A percentile compares a stretch with the other conserved stretches of the same genome.
Evolutionary conservation across 30 jellyfish, hydroid and myxozoan species (phyloP).

Genomic region (Morbakka virulenta): DNA sequence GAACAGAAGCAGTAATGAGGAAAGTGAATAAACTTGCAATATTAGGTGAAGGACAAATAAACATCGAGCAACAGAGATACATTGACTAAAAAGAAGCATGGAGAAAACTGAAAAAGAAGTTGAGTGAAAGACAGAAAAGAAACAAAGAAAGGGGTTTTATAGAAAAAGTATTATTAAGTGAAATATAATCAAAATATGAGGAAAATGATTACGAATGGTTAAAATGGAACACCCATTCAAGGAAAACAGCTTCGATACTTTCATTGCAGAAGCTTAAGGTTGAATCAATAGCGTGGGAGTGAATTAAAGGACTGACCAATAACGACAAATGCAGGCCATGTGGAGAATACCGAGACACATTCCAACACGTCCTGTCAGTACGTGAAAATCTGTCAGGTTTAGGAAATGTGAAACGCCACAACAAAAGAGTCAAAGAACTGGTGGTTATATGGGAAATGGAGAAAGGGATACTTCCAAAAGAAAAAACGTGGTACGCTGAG

Average conservation of each 20-base stretch:
- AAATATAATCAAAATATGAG: neutral
- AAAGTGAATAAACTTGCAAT: neutral
- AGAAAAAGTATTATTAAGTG: neutral
- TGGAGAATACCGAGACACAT: neutral
- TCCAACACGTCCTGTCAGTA: neutral
- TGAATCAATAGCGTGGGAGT: neutral
- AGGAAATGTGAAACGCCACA: neutral
- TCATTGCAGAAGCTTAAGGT: neutral
- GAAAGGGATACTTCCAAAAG: neutral
- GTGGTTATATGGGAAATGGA: neutral
- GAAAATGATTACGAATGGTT: neutral
- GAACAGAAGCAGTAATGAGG: neutral
- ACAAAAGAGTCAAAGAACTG: neutral
- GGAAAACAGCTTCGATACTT: neutral
- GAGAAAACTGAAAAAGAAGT: neutral
- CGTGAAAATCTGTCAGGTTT: neutral
- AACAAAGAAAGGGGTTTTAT: neutral
- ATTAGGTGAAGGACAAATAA: neutral
- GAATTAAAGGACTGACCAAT: neutral
- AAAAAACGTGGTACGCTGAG: neutral
- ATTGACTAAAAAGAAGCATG: neutral
- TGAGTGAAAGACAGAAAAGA: neutral
- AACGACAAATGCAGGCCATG: neutral
- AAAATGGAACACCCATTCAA: neutral
- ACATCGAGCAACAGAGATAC: neutral